phyloP scores from a whole-genome alignment of 2,888 invertebrate genomes.

The Perizoma flavofasciatum region DNA sequence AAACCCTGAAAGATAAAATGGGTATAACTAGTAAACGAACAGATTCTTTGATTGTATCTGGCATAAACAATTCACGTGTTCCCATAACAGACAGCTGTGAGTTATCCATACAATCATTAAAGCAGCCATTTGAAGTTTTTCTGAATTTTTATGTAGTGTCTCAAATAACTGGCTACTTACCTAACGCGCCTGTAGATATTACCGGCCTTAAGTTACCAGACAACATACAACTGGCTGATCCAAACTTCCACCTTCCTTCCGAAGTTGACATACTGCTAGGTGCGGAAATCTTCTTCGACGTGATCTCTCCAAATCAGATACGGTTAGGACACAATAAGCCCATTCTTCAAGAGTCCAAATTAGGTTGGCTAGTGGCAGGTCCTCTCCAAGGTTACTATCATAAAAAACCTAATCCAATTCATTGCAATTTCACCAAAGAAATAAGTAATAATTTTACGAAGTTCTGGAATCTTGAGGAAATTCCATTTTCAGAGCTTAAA shows the following conservation, averaged over 20 bases:
- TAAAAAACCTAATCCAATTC: background rate
- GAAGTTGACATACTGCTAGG: slow-evolving; percentile 14
- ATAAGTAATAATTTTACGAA: slow-evolving; percentile 22
- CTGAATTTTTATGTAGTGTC: background rate
- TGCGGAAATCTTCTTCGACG: slow-evolving; percentile 14
- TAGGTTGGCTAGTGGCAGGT: slow-evolving; percentile 33
- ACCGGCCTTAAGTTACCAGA: background rate
- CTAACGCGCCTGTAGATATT: background rate
- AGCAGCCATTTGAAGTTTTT: background rate
- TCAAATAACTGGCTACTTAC: background rate
- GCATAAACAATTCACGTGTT: too few relatives aligned
- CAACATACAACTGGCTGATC: background rate
- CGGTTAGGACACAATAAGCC: slow-evolving; percentile 1
- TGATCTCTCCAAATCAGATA: slow-evolving; percentile 14
- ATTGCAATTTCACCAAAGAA: slow-evolving; percentile 7
- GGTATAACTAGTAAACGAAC: background rate
- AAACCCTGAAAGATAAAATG: background rate
- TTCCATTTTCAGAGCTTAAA: slow-evolving; percentile 11
- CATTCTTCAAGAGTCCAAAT: slow-evolving; percentile 11
- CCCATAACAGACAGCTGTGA: background rate
- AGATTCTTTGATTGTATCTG: too few relatives aligned
- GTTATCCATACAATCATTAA: background rate
- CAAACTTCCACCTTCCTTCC: slow-evolving; percentile 5
- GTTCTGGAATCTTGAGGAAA: slow-evolving; percentile 35
- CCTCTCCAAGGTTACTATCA: slow-evolving; percentile 5